Conservation (phyloP, 2,888 invertebrate species). For the Drosophila aldrichi region DNA sequence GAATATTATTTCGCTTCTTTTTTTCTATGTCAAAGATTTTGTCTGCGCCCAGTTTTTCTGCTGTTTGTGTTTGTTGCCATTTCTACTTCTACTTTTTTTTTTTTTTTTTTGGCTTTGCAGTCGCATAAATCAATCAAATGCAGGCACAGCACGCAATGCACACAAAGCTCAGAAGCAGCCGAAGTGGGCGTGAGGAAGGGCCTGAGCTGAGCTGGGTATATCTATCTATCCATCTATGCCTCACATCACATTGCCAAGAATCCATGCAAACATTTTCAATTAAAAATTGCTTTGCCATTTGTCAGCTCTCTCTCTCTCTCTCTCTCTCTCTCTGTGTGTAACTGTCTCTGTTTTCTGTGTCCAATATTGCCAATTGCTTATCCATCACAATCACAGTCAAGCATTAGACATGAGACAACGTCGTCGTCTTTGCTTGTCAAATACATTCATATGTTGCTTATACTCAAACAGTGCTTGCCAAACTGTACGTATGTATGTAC, state of each 20-base stretch:
- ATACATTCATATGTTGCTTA: slow-evolving; percentile 7
- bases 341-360: slow-evolving; percentile 39
- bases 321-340: slow-evolving; percentile 3
- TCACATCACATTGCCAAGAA: slow-evolving; percentile 70
- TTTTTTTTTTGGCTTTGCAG: slow-evolving; percentile 26
- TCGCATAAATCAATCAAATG: slow-evolving; percentile 76
- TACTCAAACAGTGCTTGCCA: background rate
- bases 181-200: background rate
- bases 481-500: background rate
- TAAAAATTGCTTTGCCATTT: slow-evolving; percentile 78
- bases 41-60: slow-evolving; percentile 3
- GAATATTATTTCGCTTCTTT: slow-evolving; percentile 6
- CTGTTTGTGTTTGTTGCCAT: slow-evolving; percentile 1
- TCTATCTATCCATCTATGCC: slow-evolving; percentile 25
- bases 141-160: slow-evolving; percentile 71
- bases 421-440: slow-evolving; percentile 61
- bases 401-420: slow-evolving; percentile 58
- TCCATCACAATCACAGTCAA: slow-evolving; percentile 77
- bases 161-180: slow-evolving; percentile 39
- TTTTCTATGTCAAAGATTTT: slow-evolving; percentile 15
- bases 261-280: slow-evolving; percentile 80
- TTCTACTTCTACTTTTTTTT: slow-evolving; percentile 17
- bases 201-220: too few species aligned
- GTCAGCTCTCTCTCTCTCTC: slow-evolving; percentile 42
- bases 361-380: slow-evolving; percentile 73